Conservation (phyloP, 1,140 invertebrate genomes). For the Panagrolaimus sp. region DNA sequence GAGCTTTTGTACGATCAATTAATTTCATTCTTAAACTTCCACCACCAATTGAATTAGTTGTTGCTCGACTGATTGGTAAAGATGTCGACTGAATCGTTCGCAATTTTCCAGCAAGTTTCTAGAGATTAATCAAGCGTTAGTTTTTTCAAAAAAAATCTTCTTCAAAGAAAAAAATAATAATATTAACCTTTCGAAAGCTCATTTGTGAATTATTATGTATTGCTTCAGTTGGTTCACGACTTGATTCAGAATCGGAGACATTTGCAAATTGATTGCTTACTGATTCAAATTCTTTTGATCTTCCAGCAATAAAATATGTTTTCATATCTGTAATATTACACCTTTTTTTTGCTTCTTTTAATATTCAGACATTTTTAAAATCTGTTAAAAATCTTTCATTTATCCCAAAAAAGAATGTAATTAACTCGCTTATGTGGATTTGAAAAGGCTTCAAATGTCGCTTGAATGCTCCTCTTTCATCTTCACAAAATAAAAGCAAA, state of each 20-base stretch:
- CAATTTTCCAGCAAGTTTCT: constrained; percentile 48
- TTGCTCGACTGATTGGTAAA: constrained; percentile 43
- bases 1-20: constrained; percentile 32
- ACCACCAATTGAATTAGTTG: constrained; percentile 33
- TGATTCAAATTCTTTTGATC: constrained; percentile 58
- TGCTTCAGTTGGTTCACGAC: constrained; percentile 53
- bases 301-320: constrained; percentile 71
- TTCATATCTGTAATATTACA: constrained; percentile 66
- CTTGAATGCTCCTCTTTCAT: background rate
- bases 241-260: constrained; percentile 37
- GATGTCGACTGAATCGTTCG: constrained; percentile 50
- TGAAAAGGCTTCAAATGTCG: background rate
- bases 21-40: constrained; percentile 41
- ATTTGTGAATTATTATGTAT: constrained; percentile 69
- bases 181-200: constrained; percentile 73
- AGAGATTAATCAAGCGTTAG: constrained; percentile 15
- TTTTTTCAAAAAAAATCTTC: background rate
- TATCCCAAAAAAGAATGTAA: background rate
- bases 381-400: background rate
- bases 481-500: background rate
- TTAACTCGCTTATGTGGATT: background rate
- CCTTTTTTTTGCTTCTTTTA: background rate
- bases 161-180: constrained; percentile 6
- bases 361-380: no score
- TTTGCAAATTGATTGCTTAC: constrained; percentile 32